Evolutionary conservation across 2,113 vertebrate species (phyloP).

Genomic region (Gasterosteus nipponicus): DNA sequence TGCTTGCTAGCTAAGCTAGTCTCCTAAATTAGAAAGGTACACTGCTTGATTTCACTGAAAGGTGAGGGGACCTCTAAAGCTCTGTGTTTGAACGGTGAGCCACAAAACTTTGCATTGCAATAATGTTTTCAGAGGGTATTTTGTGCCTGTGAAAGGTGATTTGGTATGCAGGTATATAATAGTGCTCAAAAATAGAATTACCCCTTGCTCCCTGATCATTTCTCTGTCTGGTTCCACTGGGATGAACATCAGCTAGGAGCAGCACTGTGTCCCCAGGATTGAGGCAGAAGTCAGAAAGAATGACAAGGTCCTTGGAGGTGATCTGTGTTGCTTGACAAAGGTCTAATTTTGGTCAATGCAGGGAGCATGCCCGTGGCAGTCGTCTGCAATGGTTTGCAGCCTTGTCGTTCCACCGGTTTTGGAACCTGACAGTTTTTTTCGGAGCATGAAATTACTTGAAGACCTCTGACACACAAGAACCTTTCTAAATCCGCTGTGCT

Average conservation of each 20-base stretch:
- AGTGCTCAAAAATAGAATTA: conserved; percentile 1
- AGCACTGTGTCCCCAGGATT: conserved; percentile 15
- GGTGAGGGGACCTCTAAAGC: too few relatives aligned
- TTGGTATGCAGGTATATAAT: background rate
- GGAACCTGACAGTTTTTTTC: conserved; percentile 13
- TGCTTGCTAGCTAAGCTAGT: too few relatives aligned
- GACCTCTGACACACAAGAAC: conserved; percentile 9
- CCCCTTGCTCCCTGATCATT: background rate
- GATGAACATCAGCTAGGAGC: conserved; percentile 15
- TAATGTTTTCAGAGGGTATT: background rate
- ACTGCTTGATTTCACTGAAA: too few relatives aligned
- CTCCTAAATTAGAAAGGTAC: too few relatives aligned
- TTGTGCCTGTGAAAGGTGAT: background rate
- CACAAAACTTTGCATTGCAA: too few relatives aligned
- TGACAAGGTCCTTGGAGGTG: conserved; percentile 32
- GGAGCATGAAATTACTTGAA: conserved; percentile 13
- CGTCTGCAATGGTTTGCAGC: conserved; percentile 10
- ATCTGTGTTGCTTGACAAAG: conserved; percentile 37
- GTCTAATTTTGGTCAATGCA: conserved; percentile 42
- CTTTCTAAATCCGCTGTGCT: conserved; percentile 1
- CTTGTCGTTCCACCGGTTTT: conserved; percentile 17
- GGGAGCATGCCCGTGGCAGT: conserved; percentile 28
- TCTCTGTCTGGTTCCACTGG: conserved; percentile 22
- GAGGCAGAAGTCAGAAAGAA: conserved; percentile 48
- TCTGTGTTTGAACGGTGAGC: too few relatives aligned